Evolutionary conservation across 2,888 invertebrate species (phyloP), one percentile per base, ranked within the genome.

Genomic region (Meghimatium bilineatum): DNA sequence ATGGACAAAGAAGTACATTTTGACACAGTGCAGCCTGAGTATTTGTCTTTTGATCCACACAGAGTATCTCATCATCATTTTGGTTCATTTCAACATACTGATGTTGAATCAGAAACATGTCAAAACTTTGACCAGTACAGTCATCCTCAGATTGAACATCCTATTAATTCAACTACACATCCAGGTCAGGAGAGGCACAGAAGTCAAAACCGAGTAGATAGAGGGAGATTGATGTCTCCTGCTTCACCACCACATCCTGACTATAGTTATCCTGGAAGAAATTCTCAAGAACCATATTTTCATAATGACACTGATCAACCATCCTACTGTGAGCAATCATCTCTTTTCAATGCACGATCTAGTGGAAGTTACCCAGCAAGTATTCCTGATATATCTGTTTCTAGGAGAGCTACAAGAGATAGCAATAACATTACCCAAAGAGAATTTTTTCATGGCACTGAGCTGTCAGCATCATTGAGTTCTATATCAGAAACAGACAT

Each of bases 401-500:
- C 84, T 23, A 63, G 84, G 29, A 66, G 84, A 69, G 84, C 84
- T 26, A 84, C 84, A 29, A 75, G 60, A n/a, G 80, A 75, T 49
- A 80, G 76, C 56, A 69, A 83, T 14, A 71, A 63, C 32, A 0
- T 66, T 26, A 52, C 82, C 17, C 89, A 88, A 66, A 86, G 86
- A 66, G 85, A 87, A 20, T 81, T 85, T 49, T 89, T 85, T 66
- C 85, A 85, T 1, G 89, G 89, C 36, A 89, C 90, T 17, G 87
- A 86, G 34, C 80, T 91, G 36, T 91, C 91, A 67, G 88, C 89
- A 8, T 91, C 91, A 14, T 86, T 91, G 23, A 91, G 91, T 85
- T 90, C 91, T 36, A 92, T 92, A 36, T 85, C 87, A 26, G 89
- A 90, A 36, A 87, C 88, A 78, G 89, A 88, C 52, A 85, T 87